These are phyloP conservation scores for Nothocercus julius DNA, from an alignment of 2,113 vertebrate genomes.

Conservation along the genomic window DNA sequence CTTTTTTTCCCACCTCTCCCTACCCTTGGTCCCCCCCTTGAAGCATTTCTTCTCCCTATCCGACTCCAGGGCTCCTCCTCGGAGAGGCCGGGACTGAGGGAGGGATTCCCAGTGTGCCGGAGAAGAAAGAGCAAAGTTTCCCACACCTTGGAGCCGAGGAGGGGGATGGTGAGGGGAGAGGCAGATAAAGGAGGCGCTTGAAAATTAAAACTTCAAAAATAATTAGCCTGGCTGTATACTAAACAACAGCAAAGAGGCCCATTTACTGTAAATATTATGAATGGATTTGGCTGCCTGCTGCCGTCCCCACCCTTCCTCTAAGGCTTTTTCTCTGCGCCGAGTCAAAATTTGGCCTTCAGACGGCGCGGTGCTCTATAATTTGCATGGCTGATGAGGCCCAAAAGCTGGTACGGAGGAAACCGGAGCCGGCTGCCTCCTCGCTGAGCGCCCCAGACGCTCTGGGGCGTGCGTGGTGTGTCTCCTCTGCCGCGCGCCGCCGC, in stretches of 20 bases:
- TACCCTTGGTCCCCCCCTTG: not conserved
- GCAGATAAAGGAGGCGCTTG: constrained; percentile 32
- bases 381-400: constrained; percentile 80
- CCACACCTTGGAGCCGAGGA: constrained; percentile 14
- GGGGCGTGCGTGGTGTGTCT: constrained; percentile 57
- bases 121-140: constrained; percentile 36
- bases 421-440: constrained; percentile 69
- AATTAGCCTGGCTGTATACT: constrained; percentile 69
- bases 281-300: constrained; percentile 78
- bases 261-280: constrained; percentile 85
- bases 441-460: constrained; percentile 78
- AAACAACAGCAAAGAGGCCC: constrained; percentile 75
- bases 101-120: constrained; percentile 49
- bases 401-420: constrained; percentile 77
- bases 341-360: constrained; percentile 77
- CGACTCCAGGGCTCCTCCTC: accelerated
- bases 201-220: constrained; percentile 71
- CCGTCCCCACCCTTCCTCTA: constrained; percentile 80
- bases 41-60: not conserved
- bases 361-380: constrained; percentile 80
- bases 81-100: not conserved
- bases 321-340: constrained; percentile 73
- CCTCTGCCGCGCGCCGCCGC: not conserved
- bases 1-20: not conserved
- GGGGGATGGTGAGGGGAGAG: not conserved